These are phyloP conservation scores for Diachasmimorpha longicaudata DNA, from an alignment of 1,140 invertebrate species.

Conservation along the genomic window DNA sequence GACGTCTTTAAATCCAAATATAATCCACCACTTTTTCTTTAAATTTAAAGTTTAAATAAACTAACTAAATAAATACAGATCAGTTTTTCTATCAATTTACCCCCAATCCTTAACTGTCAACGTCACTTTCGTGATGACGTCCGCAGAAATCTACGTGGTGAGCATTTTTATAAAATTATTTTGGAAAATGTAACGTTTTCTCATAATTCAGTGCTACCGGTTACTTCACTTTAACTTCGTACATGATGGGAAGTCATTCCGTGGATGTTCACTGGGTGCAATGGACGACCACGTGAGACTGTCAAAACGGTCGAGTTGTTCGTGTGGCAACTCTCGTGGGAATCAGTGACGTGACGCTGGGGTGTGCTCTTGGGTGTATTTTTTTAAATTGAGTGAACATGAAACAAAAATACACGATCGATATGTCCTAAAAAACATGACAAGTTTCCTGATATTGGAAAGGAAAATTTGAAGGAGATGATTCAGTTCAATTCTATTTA, in stretches of 20 bases:
- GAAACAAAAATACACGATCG: neutral
- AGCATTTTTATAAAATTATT: neutral
- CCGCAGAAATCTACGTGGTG: neutral
- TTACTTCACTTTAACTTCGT: neutral
- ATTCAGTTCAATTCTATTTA: neutral
- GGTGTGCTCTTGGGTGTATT: constrained; percentile 14
- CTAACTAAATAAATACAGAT: no score
- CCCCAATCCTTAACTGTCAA: no score
- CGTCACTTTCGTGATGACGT: no score
- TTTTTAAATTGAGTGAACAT: constrained; percentile 2
- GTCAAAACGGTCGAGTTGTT: constrained; percentile 23
- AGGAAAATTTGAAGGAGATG: neutral
- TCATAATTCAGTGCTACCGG: neutral
- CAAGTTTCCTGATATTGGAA: no score
- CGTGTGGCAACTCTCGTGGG: constrained; percentile 29
- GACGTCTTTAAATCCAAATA: no score
- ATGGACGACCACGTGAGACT: constrained; percentile 15
- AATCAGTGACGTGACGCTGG: constrained; percentile 35
- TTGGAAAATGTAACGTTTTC: neutral
- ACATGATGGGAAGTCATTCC: constrained; percentile 5
- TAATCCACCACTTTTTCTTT: no score
- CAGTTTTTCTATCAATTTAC: no score
- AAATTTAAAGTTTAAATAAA: no score
- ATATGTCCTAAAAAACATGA: neutral
- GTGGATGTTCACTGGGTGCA: constrained; percentile 8